Percentiles rank a stretch among this genome's conserved stretches.
These are phyloP conservation scores for Drosophila nr. perissopoda DNA, from an alignment of 2,888 invertebrate species.

Conservation along the genomic window DNA sequence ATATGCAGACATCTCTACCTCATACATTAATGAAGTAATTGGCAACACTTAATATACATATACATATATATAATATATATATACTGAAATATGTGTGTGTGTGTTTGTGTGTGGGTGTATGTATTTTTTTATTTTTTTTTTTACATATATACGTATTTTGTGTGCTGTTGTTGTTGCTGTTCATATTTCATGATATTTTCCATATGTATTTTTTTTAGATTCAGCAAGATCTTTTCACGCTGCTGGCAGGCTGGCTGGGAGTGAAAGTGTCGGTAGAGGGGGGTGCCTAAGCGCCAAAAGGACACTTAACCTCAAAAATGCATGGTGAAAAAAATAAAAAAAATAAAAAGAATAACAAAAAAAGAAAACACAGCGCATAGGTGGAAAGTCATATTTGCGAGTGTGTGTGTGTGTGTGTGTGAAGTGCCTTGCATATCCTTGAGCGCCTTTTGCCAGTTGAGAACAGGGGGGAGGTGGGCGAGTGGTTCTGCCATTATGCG, in stretches of 20 bases:
- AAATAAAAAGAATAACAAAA: slow-evolving; percentile 27
- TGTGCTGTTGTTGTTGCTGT: slow-evolving; percentile 51
- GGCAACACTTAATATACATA: slow-evolving; percentile 74
- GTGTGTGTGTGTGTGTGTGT: slow-evolving; percentile 18
- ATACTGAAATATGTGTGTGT: slow-evolving; percentile 60
- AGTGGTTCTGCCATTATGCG: slow-evolving; percentile 63
- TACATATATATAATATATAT: slow-evolving; percentile 52
- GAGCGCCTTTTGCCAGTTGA: slow-evolving; percentile 75
- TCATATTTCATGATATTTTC: slow-evolving; percentile 48
- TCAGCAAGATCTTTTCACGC: slow-evolving; percentile 78
- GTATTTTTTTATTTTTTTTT: slow-evolving; percentile 12
- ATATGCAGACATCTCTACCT: slow-evolving; percentile 81
- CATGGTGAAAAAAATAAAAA: slow-evolving; percentile 65
- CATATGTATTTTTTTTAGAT: slow-evolving; percentile 22
- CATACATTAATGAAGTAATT: slow-evolving; percentile 81
- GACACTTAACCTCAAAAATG: slow-evolving; percentile 80
- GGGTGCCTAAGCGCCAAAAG: slow-evolving; percentile 74
- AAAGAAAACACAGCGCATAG: slow-evolving; percentile 31
- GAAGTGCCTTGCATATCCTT: slow-evolving; percentile 67
- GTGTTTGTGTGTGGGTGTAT: slow-evolving; percentile 32
- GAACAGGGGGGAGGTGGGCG: slow-evolving; percentile 1
- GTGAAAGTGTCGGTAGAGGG: not conserved
- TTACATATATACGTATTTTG: slow-evolving; percentile 43
- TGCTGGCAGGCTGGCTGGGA: slow-evolving; percentile 32
- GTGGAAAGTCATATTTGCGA: slow-evolving; percentile 27